phyloP scores from a whole-genome alignment of 2,113 vertebrate species.

The Amphilophus citrinellus region DNA sequence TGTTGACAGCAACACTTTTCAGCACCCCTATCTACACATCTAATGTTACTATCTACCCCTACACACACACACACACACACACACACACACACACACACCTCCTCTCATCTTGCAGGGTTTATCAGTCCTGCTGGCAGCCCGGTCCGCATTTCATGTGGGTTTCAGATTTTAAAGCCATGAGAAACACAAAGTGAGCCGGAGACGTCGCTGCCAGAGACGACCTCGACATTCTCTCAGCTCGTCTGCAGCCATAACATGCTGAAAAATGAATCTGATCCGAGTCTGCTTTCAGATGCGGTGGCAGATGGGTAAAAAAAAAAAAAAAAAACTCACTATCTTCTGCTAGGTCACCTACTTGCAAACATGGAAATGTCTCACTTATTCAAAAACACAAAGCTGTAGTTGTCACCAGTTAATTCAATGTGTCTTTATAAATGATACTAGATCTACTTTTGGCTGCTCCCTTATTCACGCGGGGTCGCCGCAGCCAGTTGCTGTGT shows the following conservation, averaged over 20 bases:
- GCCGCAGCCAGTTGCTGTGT: background rate
- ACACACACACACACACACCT: constrained; percentile 23
- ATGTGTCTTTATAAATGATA: background rate
- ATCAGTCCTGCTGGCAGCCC: constrained; percentile 48
- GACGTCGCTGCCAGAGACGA: constrained; percentile 49
- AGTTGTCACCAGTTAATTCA: background rate
- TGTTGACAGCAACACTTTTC: constrained; percentile 76
- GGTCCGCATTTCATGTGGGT: constrained; percentile 41
- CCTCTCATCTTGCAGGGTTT: constrained; percentile 49
- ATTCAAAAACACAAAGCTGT: background rate
- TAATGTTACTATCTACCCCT: constrained; percentile 52
- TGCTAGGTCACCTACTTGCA: background rate
- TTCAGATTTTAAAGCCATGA: constrained; percentile 38
- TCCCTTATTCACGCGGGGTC: background rate
- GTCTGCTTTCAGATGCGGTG: background rate
- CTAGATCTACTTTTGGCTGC: background rate
- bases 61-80: constrained; percentile 18
- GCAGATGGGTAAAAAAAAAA: background rate
- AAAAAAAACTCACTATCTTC: background rate
- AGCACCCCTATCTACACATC: constrained; percentile 69
- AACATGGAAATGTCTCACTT: background rate
- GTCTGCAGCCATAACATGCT: constrained; percentile 1
- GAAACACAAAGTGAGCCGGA: constrained; percentile 34
- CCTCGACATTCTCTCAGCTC: constrained; percentile 23
- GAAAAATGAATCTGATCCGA: constrained; percentile 19